A percentile compares a stretch with the other conserved stretches of the same genome.
Evolutionary conservation across 2,113 vertebrate species (phyloP).

Genomic region (Okapia johnstoni): DNA sequence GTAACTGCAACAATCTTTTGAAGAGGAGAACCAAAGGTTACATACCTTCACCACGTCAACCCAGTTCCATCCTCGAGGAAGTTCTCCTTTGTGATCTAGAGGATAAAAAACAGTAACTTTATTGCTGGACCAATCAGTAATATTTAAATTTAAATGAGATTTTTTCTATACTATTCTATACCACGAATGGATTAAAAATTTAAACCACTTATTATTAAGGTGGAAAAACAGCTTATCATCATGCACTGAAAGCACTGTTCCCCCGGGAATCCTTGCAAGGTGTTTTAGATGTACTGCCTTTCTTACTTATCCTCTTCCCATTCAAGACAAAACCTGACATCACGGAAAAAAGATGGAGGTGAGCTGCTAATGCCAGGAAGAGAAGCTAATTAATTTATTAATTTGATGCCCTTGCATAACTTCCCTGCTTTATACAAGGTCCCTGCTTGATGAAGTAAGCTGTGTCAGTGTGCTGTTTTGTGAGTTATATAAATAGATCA

Average conservation of each 20-base stretch:
- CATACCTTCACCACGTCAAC: slow-evolving; percentile 96
- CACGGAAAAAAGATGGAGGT: neutral
- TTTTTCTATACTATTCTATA: neutral
- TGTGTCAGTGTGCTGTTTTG: neutral
- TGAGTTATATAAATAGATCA: neutral
- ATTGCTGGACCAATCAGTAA: slow-evolving; percentile 27
- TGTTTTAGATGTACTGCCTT: neutral
- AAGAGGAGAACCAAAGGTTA: neutral
- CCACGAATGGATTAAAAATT: neutral
- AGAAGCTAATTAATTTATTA: neutral
- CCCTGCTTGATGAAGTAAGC: neutral
- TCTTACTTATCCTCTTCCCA: neutral
- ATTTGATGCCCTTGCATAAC: neutral
- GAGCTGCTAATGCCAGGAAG: neutral
- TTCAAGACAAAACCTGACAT: neutral
- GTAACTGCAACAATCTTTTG: neutral
- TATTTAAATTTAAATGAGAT: neutral
- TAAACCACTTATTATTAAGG: neutral
- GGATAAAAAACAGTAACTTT: slow-evolving; percentile 56
- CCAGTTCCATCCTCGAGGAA: slow-evolving; percentile 98
- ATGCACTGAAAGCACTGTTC: neutral
- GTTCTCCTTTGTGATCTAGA: slow-evolving; percentile 94
- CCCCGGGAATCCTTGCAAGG: neutral
- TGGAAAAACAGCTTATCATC: neutral
- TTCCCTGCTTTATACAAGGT: neutral